Percentiles rank a stretch among this genome's conserved stretches.
These are phyloP conservation scores for Folsomia manolachei DNA, from an alignment of 2,888 invertebrate genomes.

Conservation along the genomic window DNA sequence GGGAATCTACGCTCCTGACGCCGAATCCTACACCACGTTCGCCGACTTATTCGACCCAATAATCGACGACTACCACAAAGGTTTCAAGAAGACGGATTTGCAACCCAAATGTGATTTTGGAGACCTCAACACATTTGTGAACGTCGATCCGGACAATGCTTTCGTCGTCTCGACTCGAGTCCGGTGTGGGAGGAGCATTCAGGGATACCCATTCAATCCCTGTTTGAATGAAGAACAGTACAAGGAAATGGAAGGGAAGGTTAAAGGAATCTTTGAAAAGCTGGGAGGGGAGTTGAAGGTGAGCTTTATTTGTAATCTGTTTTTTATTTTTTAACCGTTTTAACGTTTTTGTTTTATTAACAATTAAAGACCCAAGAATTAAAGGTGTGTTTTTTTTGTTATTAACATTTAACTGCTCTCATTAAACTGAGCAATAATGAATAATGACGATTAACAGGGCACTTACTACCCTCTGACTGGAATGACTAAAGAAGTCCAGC, in stretches of 20 bases:
- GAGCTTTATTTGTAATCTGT: no score
- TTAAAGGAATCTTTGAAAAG: conserved; percentile 74
- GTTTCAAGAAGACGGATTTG: conserved; percentile 84
- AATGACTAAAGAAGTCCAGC: conserved; percentile 93
- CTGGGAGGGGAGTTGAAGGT: conserved; percentile 72
- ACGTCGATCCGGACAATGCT: conserved; percentile 83
- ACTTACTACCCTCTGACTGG: conserved; percentile 86
- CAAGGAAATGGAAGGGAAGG: conserved; percentile 92
- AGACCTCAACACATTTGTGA: conserved; percentile 82
- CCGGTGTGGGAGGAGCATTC: conserved; percentile 83
- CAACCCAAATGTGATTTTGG: conserved; percentile 94
- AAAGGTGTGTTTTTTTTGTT: no score
- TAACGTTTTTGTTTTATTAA: no score
- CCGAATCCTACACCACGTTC: conserved; percentile 89
- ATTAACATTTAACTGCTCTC: no score
- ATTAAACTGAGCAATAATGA: background rate
- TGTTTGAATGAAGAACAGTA: conserved; percentile 94
- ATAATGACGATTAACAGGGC: background rate
- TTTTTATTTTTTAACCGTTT: no score
- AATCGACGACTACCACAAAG: conserved; percentile 95
- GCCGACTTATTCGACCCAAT: conserved; percentile 93
- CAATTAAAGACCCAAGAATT: no score
- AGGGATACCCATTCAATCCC: conserved; percentile 95
- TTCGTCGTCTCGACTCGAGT: conserved; percentile 94
- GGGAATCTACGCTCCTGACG: conserved; percentile 96